Evolutionary conservation across 2,797 vertebrate species (phyloP), one percentile per base, ranked within the genome.

Genomic region (Melopsittacus undulatus): DNA sequence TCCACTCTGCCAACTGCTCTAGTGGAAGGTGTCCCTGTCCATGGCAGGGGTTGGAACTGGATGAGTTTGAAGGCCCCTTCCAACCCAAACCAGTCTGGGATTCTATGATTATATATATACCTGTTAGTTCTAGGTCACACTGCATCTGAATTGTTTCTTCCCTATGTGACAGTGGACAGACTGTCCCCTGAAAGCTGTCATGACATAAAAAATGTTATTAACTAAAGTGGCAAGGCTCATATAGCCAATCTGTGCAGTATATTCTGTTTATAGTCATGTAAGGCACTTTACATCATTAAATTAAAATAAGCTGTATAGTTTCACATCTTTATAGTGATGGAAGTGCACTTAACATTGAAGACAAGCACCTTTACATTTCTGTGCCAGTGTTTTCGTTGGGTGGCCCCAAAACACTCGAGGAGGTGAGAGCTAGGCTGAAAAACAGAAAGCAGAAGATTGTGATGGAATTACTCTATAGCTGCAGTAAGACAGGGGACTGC

Each of bases 251-350:
- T 76, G 67, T 24, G 90, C 51, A 82, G 30, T 59, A 49, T 67
- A 52, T 73, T 93, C 63, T 88, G 59, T 95, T 94, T 84, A 70
- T 70, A 89, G n/a, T 67, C 49, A 84, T 83, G 51, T 76, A 79
- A 59, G 43, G 63, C n/a, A 63, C 59, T 93, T 91, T 66, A 59
- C 48, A 90, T 74, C 45, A 57, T 93, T 59, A 79, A 42, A 87
- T 42, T 87, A 40, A 92, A 92, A 69, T 89, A 95, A 94, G 38
- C 74, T 73, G 59, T 48, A 43, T 64, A 20, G 1, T 81, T 95
- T 88, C 68, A 48, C 54, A 56, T 72, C 89, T 96, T 79, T 90
- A 40, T 46, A 52, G 51, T 63, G 70, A 82, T 88, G 70, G 59
- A 68, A 92, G 87, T 74, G 59, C 70, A 76, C 77, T 94, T 89